phyloP scores from a whole-genome alignment of 2,113 vertebrate genomes.

The Acanthochromis polyacanthus region DNA sequence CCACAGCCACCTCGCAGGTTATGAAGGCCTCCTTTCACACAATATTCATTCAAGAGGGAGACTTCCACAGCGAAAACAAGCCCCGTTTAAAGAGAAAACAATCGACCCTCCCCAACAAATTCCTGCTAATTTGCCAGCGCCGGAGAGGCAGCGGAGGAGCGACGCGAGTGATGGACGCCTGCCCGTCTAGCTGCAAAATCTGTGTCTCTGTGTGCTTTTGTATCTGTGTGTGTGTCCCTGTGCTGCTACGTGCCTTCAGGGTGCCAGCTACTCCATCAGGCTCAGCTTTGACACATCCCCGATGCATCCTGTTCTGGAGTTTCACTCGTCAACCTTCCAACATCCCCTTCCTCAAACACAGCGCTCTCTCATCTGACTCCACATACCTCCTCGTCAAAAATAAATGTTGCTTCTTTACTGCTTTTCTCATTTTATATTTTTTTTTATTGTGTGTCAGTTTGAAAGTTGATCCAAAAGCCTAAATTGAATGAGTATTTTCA shows the following conservation, averaged over 20 bases:
- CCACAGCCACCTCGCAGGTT: conserved; percentile 72
- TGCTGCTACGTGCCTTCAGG: conserved; percentile 43
- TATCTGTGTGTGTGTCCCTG: conserved; percentile 37
- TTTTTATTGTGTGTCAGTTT: conserved; percentile 29
- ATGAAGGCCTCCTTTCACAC: conserved; percentile 81
- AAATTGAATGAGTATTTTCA: conserved; percentile 29
- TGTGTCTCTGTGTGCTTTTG: conserved; percentile 22
- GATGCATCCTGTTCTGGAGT: conserved; percentile 71
- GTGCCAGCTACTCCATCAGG: conserved; percentile 69
- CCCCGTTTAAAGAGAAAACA: conserved; percentile 82
- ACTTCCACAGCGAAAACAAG: conserved; percentile 78
- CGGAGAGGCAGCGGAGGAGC: conserved; percentile 40
- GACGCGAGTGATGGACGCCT: conserved; percentile 64
- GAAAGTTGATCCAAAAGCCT: conserved; percentile 19
- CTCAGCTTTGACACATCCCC: conserved; percentile 62
- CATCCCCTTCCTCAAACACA: conserved; percentile 61
- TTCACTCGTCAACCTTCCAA: conserved; percentile 61
- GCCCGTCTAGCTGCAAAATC: conserved; percentile 56
- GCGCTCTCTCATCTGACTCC: conserved; percentile 31
- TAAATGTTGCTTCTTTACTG: conserved; percentile 31
- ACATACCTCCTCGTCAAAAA: conserved; percentile 29
- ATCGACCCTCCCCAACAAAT: conserved; percentile 71
- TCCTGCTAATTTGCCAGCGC: conserved; percentile 76
- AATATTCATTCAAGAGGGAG: conserved; percentile 71
- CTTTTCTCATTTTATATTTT: conserved; percentile 34